Evolutionary conservation across 1,140 invertebrate species (phyloP).

Genomic region (Drosophila yakuba): DNA sequence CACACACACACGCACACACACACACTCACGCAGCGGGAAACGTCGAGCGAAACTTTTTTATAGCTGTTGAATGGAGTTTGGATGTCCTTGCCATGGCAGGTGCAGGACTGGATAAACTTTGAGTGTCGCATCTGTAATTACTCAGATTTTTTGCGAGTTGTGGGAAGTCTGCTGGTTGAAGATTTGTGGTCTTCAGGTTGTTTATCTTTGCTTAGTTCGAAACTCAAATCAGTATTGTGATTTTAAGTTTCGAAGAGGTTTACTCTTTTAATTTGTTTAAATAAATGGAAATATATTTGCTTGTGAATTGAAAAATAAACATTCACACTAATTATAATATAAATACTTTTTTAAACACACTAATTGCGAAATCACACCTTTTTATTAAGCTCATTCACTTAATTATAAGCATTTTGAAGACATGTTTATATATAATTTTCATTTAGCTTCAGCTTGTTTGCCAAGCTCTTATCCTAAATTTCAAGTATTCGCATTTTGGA

Average conservation of each 20-base stretch:
- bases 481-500: slow-evolving; percentile 22
- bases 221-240: slow-evolving; percentile 15
- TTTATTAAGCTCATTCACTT: slow-evolving; percentile 2
- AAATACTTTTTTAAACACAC: neutral
- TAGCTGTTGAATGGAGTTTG: slow-evolving; percentile 40
- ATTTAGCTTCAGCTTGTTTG: slow-evolving; percentile 19
- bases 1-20: neutral
- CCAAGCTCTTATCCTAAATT: slow-evolving; percentile 36
- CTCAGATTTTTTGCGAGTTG: slow-evolving; percentile 51
- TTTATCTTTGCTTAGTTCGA: slow-evolving; percentile 27
- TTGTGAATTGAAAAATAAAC: too few relatives aligned
- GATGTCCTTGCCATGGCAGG: slow-evolving; percentile 51
- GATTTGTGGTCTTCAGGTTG: slow-evolving; percentile 23
- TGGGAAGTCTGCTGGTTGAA: slow-evolving; percentile 14
- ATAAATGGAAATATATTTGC: neutral
- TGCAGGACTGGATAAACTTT: slow-evolving; percentile 60
- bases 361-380: neutral
- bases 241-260: neutral
- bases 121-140: slow-evolving; percentile 61
- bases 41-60: slow-evolving; percentile 55
- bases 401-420: slow-evolving; percentile 4
- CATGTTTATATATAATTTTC: slow-evolving; percentile 24
- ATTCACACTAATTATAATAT: too few relatives aligned
- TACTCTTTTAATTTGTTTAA: slow-evolving; percentile 10
- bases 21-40: slow-evolving; percentile 12